Base-by-base conservation (phyloP, 1,140 invertebrate species). In the Macrocentrus cingulum region DNA sequence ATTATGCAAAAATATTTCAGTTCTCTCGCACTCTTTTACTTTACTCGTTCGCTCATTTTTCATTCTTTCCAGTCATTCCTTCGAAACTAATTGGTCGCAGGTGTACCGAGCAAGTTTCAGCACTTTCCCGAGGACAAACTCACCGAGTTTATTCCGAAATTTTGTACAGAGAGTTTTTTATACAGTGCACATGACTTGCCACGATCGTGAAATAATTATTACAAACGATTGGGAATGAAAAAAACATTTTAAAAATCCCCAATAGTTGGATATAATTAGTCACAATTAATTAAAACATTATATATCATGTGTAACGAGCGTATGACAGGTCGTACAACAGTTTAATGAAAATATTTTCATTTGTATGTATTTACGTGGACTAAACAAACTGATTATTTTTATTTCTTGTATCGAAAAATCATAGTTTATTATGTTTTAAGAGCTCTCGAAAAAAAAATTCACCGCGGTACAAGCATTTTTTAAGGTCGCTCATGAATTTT, bases 1-100 rank as follows among this genome's bases (percentile, higher is more conserved):
- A 62, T 67, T 67, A 70, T 72, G 71, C 63, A 75, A 75, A 75
- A 73, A 73, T 75, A 75, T 68, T 63, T 68, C 62, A 66, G 66
- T 59, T 72, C 44, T 41, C 53, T 50, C 39, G 29, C 44, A 50
- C 53, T 41, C 42, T n/a, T n/a, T 45, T 56, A 45, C 54, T 41
- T 60, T 41, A 44, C 42, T 60, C 20, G 2, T 39, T 48, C 45
- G 36, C 36, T 37, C 50, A 29, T 50, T 56, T 50, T 16, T 46
- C 48, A 51, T 44, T 58, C 56, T 57, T 45, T 39, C n/a, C 50
- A 58, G 51, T 58, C 51, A 56, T 60, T 60, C 58, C 49, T 46
- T 44, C 29, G 39, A 54, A 60, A 63, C 62, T 63, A 63, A 63
- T 63, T 63, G 62, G 62, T 63, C 62, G 58, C 62, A 63, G 62